Evolutionary conservation across 1,140 invertebrate species (phyloP), one percentile per base, ranked within the genome.

Genomic region (Homalodisca vitripennis): DNA sequence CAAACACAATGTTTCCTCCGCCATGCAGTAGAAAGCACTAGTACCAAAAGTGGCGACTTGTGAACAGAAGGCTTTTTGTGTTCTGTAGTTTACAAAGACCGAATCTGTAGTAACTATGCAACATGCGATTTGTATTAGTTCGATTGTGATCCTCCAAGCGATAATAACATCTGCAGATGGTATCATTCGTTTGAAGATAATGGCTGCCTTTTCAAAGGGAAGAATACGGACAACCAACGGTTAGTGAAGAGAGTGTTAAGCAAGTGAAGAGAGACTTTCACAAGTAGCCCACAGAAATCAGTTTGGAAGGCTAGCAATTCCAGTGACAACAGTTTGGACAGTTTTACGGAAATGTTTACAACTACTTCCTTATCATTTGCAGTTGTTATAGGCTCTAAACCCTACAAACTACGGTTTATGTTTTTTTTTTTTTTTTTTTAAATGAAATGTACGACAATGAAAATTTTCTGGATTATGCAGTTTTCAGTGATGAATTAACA

Each of bases 161-260:
- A 53, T 53, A 53, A 53, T 53, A 53, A 53, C 12, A 53, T 53
- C 22, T 22, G 22, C 22, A 53, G 48, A 53, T 53, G 22, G 48
- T 53, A 53, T 24, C 12, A 53, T n/a, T 20, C 6, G 48, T 13
- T 53, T 53, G 12, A n/a, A 53, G 48, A 53, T 53, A 53, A 6
- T 22, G 48, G 48, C 13, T 53, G 48, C 22, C 13, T 53, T 24
- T 53, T 6, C 22, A 53, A 53, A 24, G 48, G 48, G 48, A 53
- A 53, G 20, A 22, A 24, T n/a, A n/a, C n/a, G n/a, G n/a, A n/a
- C n/a, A n/a, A n/a, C n/a, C n/a, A n/a, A n/a, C n/a, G n/a, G n/a
- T n/a, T n/a, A n/a, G n/a, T n/a, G n/a, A n/a, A n/a, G n/a, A n/a
- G n/a, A n/a, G n/a, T n/a, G n/a, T n/a, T n/a, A n/a, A n/a, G n/a